These are phyloP conservation scores for Alcedo atthis DNA, from an alignment of 2,797 vertebrate species.

Conservation along the genomic window DNA sequence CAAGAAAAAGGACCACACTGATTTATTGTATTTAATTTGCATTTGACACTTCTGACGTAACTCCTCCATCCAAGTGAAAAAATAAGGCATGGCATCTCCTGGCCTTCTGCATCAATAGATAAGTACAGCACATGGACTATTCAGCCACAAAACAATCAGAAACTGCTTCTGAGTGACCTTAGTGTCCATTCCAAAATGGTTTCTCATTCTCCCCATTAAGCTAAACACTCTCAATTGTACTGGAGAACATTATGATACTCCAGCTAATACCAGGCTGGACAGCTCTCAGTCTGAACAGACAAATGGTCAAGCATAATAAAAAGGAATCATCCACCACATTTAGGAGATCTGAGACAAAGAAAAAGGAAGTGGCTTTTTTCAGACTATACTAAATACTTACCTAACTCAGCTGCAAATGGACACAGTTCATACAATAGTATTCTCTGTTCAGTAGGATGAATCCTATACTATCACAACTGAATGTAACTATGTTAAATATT, in stretches of 20 bases:
- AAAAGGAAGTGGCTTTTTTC: not conserved
- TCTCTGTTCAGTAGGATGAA: not conserved
- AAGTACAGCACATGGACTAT: not conserved
- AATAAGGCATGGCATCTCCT: not conserved
- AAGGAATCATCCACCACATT: not conserved
- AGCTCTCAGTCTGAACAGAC: not conserved
- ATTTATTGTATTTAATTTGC: not conserved
- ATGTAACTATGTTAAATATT: not conserved
- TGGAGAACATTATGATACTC: not conserved
- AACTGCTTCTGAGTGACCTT: not conserved
- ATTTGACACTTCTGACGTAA: not conserved
- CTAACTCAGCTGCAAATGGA: not conserved
- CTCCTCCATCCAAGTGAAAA: not conserved
- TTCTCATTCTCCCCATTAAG: not conserved
- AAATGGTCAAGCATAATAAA: not conserved
- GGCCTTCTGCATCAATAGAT: not conserved
- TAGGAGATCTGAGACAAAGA: not conserved
- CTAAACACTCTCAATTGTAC: not conserved
- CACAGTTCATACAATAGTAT: not conserved
- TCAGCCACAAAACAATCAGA: not conserved
- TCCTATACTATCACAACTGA: not conserved
- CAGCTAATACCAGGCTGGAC: not conserved
- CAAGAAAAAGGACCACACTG: not conserved
- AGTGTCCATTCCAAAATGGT: not conserved
- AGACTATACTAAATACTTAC: not conserved